A percentile compares a stretch with the other conserved stretches of the same genome.
Conservation (phyloP, 2,797 vertebrate species). For the Hippopotamyrus pictus region DNA sequence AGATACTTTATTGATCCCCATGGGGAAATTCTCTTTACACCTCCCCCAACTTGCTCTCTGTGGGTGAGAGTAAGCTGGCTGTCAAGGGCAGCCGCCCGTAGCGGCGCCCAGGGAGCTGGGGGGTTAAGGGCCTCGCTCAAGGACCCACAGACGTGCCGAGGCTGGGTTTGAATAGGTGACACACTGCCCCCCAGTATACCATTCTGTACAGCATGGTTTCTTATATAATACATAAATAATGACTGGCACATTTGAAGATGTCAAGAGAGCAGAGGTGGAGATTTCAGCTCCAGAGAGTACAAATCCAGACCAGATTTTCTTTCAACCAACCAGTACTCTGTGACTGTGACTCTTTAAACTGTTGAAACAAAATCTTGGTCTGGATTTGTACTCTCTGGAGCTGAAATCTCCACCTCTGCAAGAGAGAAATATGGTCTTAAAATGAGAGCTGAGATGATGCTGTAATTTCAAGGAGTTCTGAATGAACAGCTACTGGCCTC, state of each 20-base stretch:
- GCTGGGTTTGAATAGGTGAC: background rate
- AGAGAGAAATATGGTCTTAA: background rate
- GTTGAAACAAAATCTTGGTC: background rate
- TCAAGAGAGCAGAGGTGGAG: background rate
- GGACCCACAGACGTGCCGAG: background rate
- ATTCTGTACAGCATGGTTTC: background rate
- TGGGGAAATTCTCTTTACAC: background rate
- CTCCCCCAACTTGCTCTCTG: background rate
- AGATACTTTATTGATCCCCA: background rate
- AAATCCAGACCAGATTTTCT: background rate
- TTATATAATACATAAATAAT: background rate
- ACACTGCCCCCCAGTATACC: background rate
- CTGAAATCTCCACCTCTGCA: background rate
- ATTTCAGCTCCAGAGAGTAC: background rate
- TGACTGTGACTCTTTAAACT: background rate
- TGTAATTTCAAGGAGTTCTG: background rate
- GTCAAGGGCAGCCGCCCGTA: background rate
- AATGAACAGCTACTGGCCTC: background rate
- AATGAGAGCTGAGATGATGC: background rate
- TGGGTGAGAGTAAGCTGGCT: background rate
- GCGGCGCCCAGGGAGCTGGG: background rate
- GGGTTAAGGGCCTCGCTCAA: background rate
- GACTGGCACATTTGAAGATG: background rate
- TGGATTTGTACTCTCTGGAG: background rate
- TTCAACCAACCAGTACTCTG: background rate